phyloP scores from a whole-genome alignment of 2,113 vertebrate species.

The Heterochromis multidens region DNA sequence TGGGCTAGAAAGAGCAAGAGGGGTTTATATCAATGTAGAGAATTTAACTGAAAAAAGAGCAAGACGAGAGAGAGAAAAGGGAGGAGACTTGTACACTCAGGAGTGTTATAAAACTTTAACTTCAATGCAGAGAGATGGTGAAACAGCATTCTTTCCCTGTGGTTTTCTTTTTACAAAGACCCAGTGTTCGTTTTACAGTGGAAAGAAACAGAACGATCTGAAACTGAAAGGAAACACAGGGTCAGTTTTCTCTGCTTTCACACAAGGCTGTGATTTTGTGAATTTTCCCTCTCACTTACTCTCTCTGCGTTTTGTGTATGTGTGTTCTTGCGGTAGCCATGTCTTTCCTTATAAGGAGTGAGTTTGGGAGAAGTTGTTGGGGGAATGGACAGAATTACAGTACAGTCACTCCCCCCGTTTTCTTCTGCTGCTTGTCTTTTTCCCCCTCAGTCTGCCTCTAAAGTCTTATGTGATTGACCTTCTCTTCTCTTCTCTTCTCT shows the following conservation, averaged over 20 bases:
- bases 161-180: background rate
- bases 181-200: constrained; percentile 5
- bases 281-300: constrained; percentile 29
- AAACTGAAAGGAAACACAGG: constrained; percentile 26
- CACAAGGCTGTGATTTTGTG: constrained; percentile 38
- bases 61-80: background rate
- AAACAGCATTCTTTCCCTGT: background rate
- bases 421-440: background rate
- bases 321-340: constrained; percentile 37
- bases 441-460: background rate
- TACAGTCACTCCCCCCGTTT: constrained; percentile 36
- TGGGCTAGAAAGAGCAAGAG: background rate
- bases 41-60: background rate
- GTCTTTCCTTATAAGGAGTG: constrained; percentile 67
- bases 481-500: background rate
- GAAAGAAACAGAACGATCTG: constrained; percentile 10
- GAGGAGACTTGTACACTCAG: background rate
- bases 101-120: constrained; percentile 50
- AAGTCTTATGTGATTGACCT: background rate
- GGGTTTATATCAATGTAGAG: background rate
- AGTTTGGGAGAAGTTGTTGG: constrained; percentile 47
- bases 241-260: constrained; percentile 6
- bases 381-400: constrained; percentile 63
- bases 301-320: background rate
- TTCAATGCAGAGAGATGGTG: background rate